Evolutionary conservation across 2,797 vertebrate genomes (phyloP).

Genomic region (Myotis daubentonii): DNA sequence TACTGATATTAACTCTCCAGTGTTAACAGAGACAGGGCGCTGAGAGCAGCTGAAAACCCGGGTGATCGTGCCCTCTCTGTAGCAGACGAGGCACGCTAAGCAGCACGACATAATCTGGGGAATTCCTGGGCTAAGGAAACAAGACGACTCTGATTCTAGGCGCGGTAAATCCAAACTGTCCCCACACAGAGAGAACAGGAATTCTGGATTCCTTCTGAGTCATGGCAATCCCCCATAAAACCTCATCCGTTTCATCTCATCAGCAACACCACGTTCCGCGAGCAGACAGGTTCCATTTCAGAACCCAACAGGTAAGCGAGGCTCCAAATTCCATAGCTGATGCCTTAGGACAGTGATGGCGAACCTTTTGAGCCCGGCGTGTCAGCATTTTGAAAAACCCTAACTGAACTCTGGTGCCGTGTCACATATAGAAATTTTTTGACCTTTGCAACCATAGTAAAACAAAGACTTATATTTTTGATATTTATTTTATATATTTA

Average conservation of each 20-base stretch:
- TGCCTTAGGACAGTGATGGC: not conserved
- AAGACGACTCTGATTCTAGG: not conserved
- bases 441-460: too few species aligned
- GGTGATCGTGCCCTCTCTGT: not conserved
- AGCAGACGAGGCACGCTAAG: slow-evolving; percentile 10
- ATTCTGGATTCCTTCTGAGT: not conserved
- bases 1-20: not conserved
- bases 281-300: slow-evolving; percentile 76
- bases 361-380: too few species aligned
- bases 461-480: too few species aligned
- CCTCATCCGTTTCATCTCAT: slow-evolving; percentile 72
- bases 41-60: not conserved
- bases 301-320: slow-evolving; percentile 78
- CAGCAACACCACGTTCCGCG: slow-evolving; percentile 68
- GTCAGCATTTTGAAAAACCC: too few species aligned
- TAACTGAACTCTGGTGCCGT: too few species aligned
- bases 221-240: slow-evolving; percentile 63
- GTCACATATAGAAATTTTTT: too few species aligned
- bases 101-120: not conserved
- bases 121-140: not conserved
- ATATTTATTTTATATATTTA: too few species aligned
- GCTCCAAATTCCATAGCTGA: slow-evolving; percentile 76
- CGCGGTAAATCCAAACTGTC: not conserved
- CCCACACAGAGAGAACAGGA: not conserved
- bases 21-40: not conserved